These are phyloP conservation scores for Ctenosaura bakeri DNA, from an alignment of 2,797 vertebrate species.

Conservation along the genomic window DNA sequence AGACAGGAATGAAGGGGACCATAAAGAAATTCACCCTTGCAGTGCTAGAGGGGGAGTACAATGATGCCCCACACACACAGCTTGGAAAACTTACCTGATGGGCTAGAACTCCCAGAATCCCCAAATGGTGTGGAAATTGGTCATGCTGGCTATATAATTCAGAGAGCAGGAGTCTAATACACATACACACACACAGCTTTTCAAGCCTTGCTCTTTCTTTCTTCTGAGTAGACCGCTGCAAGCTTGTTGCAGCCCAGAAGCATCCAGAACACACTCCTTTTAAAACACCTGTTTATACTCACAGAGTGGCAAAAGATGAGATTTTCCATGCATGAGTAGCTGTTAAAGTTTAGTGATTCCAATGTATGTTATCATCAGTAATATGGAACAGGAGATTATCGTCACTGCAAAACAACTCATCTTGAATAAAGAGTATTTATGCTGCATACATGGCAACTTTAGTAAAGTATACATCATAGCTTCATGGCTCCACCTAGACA, in stretches of 20 bases:
- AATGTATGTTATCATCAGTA: neutral
- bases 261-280: neutral
- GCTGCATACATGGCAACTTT: neutral
- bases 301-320: neutral
- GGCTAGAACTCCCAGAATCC: too few species aligned
- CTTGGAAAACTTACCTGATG: too few species aligned
- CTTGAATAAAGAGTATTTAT: neutral
- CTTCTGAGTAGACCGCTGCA: neutral
- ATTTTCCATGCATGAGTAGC: neutral
- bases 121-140: too few species aligned
- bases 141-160: too few species aligned
- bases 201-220: too few species aligned
- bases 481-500: neutral
- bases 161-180: too few species aligned
- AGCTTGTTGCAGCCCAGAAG: neutral
- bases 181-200: too few species aligned
- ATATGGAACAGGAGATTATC: neutral
- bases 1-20: neutral
- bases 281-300: neutral
- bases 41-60: neutral
- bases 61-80: neutral
- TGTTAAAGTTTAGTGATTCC: neutral
- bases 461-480: neutral
- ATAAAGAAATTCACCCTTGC: neutral
- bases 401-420: neutral